Evolutionary conservation across 1,140 invertebrate genomes (phyloP).

Genomic region (Asobara japonica): DNA sequence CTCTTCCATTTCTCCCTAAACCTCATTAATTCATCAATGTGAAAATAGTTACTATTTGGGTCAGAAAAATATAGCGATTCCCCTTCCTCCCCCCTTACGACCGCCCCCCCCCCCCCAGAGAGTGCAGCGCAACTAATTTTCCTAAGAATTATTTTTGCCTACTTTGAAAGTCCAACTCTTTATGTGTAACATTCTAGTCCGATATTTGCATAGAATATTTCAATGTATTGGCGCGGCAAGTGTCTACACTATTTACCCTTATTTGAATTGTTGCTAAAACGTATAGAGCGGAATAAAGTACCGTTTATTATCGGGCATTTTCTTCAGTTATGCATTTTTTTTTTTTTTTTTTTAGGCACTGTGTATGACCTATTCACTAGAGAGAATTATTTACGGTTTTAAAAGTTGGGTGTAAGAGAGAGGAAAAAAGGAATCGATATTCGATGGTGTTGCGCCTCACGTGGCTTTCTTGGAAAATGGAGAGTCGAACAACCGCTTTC

Average conservation of each 20-base stretch:
- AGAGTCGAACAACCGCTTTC: constrained; percentile 48
- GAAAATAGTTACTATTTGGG: no score
- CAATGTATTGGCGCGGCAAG: not conserved
- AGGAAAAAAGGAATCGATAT: constrained; percentile 1
- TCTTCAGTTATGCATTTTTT: not conserved
- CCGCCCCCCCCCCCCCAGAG: no score
- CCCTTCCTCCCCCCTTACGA: no score
- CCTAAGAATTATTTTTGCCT: not conserved
- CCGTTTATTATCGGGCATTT: not conserved
- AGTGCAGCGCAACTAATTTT: not conserved
- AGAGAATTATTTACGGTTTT: constrained; percentile 8
- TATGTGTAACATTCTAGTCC: not conserved
- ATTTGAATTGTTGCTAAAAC: constrained; percentile 3
- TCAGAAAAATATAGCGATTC: no score
- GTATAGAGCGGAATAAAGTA: not conserved
- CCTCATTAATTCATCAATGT: no score
- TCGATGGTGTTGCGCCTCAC: constrained; percentile 33
- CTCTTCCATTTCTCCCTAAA: no score
- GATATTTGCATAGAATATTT: not conserved
- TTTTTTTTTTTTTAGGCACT: not conserved
- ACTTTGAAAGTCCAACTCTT: not conserved
- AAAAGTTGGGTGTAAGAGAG: not conserved
- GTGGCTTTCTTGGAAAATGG: constrained; percentile 50
- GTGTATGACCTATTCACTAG: not conserved
- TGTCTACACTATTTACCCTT: constrained; percentile 6